Conservation (phyloP, 2,888 invertebrate species). For the Meiosimyza decipiens region DNA sequence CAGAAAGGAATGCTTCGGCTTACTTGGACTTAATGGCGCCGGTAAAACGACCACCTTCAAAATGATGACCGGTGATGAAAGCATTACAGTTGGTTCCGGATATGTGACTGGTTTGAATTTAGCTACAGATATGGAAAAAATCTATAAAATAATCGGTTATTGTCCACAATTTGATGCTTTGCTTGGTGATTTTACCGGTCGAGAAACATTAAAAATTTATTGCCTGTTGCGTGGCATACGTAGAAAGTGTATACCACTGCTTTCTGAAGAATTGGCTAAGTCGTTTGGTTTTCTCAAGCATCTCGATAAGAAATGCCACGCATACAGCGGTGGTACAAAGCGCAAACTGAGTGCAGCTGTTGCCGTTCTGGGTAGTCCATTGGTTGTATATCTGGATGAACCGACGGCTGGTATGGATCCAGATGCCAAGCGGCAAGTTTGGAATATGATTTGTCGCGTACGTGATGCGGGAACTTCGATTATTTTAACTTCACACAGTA, state of each 20-base stretch:
- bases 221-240: slow-evolving; percentile 73
- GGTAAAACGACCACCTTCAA: slow-evolving; percentile 89
- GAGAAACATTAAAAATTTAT: slow-evolving; percentile 75
- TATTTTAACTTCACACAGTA: slow-evolving; percentile 85
- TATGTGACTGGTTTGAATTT: slow-evolving; percentile 72
- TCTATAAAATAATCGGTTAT: slow-evolving; percentile 74
- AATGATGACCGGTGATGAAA: slow-evolving; percentile 85
- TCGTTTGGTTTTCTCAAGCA: slow-evolving; percentile 72
- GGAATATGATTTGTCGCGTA: slow-evolving; percentile 78
- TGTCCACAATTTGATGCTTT: slow-evolving; percentile 82
- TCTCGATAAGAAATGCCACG: slow-evolving; percentile 71
- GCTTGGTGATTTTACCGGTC: slow-evolving; percentile 75
- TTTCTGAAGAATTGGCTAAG: slow-evolving; percentile 62
- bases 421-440: slow-evolving; percentile 75
- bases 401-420: slow-evolving; percentile 71
- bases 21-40: slow-evolving; percentile 84
- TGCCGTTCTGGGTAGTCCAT: slow-evolving; percentile 75
- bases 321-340: slow-evolving; percentile 79
- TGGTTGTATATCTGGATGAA: slow-evolving; percentile 76
- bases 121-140: slow-evolving; percentile 69
- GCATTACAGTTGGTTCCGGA: slow-evolving; percentile 76
- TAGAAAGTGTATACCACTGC: slow-evolving; percentile 55
- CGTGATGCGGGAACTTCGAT: slow-evolving; percentile 78
- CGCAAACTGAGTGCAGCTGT: slow-evolving; percentile 79
- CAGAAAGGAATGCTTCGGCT: slow-evolving; percentile 78